Base-by-base conservation (phyloP, 2,888 invertebrate genomes). In the Mimas tiliae region DNA sequence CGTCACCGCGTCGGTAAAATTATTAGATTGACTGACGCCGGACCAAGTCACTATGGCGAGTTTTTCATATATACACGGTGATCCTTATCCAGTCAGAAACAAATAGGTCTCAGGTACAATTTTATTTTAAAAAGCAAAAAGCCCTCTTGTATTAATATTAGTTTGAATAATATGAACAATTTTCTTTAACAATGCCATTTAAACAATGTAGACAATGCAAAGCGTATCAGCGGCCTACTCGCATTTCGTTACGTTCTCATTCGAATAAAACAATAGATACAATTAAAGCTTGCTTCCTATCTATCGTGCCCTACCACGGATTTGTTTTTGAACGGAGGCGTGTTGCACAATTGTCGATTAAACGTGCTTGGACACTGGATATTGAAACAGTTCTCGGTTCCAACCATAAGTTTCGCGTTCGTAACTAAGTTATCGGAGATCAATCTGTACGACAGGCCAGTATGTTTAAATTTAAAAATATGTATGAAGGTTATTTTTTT, bases 341-440 rank as follows among this genome's bases (percentile, higher is more conserved):
- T 21, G 62, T 67, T 67, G 42, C 83, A 75, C 81, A 86, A 86
- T 80, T 67, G 68, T 70, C 68, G 72, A 70, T 75, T 63, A 70
- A 75, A 74, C 73, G 74, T 75, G 74, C 71, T 70, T 64, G 72
- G 74, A 73, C 76, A 71, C 68, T 72, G 72, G 74, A 74, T 75
- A 75, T 71, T 68, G 67, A 67, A 68, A 66, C 65, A 65, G 21
- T 52, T 66, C 65, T 64, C 34, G 45, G 38, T 52, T 66, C 45
- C 38, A 48, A 65, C 65, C 12, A 45, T 47, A 65, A 47, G 64
- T 42, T 64, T 53, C 53, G 45, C 33, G 53, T 53, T 64, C 34
- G 64, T 38, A 45, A 64, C 48, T 38, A 47, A 34, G 19, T 50
- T 65, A 65, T 65, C 65, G 48, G 38, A 58, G 38, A 65, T 58